phyloP scores from a whole-genome alignment of 2,113 vertebrate species.

The Barbus barbus region DNA sequence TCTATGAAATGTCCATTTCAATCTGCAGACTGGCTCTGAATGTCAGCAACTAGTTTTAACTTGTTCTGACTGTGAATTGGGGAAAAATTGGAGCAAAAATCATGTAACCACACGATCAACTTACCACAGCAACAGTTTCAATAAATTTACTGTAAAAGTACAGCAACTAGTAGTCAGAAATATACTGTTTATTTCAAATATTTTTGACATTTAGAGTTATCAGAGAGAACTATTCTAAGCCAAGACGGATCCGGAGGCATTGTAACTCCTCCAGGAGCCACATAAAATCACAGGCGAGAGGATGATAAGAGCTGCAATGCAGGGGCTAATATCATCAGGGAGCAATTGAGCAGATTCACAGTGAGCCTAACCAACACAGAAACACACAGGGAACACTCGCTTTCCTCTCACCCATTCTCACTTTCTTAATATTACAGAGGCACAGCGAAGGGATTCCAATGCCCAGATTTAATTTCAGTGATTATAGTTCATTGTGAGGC shows the following conservation, averaged over 20 bases:
- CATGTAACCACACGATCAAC: background rate
- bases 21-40: too few species aligned
- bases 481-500: slow-evolving; percentile 13
- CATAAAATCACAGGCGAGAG: slow-evolving; percentile 7
- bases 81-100: too few species aligned
- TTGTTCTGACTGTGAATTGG: too few species aligned
- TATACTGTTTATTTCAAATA: background rate
- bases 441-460: background rate
- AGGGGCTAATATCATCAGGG: slow-evolving; percentile 38
- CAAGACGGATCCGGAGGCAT: background rate
- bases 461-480: slow-evolving; percentile 32
- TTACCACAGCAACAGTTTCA: background rate
- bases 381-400: background rate
- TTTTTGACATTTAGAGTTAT: background rate
- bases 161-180: background rate
- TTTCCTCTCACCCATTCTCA: background rate
- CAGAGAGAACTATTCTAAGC: background rate
- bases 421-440: background rate
- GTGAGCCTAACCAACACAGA: slow-evolving; percentile 6
- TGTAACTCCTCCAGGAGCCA: background rate
- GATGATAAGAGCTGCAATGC: slow-evolving; percentile 44
- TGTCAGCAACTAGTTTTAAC: too few species aligned
- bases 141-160: background rate
- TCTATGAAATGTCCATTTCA: too few species aligned
- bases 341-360: slow-evolving; percentile 40